These are phyloP conservation scores for Micronisus gabar DNA, from an alignment of 2,113 vertebrate genomes.

Conservation along the genomic window DNA sequence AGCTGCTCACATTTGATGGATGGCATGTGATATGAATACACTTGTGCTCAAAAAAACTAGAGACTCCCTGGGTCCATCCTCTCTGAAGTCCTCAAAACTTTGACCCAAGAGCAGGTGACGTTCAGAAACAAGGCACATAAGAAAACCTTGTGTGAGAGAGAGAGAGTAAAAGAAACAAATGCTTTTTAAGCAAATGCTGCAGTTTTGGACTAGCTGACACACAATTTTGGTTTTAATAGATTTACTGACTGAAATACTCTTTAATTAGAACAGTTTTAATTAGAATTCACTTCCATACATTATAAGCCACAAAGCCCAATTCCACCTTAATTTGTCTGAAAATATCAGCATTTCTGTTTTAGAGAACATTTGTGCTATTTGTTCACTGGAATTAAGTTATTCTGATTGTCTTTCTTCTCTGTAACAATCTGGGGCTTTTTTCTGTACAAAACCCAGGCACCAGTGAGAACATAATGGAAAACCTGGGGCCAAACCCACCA, in stretches of 20 bases:
- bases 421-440: not conserved
- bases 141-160: not conserved
- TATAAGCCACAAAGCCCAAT: not conserved
- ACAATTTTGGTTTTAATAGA: not conserved
- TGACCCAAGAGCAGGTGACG: not conserved
- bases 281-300: not conserved
- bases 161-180: not conserved
- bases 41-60: not conserved
- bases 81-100: not conserved
- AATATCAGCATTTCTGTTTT: not conserved
- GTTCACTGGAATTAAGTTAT: not conserved
- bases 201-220: not conserved
- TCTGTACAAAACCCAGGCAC: not conserved
- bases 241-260: not conserved
- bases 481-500: not conserved
- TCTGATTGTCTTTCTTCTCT: not conserved
- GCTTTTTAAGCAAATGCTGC: not conserved
- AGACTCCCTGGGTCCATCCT: not conserved
- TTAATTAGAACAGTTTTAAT: constrained; percentile 25
- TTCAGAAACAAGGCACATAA: not conserved
- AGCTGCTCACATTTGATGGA: not conserved
- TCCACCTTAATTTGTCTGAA: not conserved
- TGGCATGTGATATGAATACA: not conserved
- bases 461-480: not conserved
- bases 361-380: not conserved